phyloP scores from a whole-genome alignment of 2,888 invertebrate species.

The Xylocampa areola region DNA sequence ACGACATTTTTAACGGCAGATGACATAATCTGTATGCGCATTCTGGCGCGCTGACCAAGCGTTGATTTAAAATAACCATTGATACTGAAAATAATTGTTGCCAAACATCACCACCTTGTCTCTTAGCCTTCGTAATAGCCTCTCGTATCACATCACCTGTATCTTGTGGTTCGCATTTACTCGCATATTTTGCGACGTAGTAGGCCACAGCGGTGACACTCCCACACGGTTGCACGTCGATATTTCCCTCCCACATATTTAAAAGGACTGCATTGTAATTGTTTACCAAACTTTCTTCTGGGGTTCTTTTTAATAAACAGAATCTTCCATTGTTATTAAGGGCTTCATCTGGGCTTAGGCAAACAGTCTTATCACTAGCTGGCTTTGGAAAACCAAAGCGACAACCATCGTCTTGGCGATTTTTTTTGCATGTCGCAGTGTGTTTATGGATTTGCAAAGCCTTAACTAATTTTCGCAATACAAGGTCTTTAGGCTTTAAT shows the following conservation, averaged over 20 bases:
- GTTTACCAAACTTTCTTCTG: slow-evolving; percentile 13
- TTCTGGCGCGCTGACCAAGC: slow-evolving; percentile 2
- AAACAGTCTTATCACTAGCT: background rate
- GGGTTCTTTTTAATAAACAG: slow-evolving; percentile 8
- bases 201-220: slow-evolving; percentile 8
- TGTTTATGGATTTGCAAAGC: slow-evolving; percentile 56
- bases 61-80: background rate
- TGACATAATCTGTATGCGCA: background rate
- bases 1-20: background rate
- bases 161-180: slow-evolving; percentile 4
- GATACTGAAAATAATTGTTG: slow-evolving; percentile 1
- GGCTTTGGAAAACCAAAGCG: background rate
- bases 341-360: slow-evolving; percentile 7
- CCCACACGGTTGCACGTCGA: slow-evolving; percentile 19
- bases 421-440: slow-evolving; percentile 52
- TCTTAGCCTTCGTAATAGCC: background rate
- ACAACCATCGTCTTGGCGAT: slow-evolving; percentile 11
- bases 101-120: background rate
- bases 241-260: slow-evolving; percentile 6
- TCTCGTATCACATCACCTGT: background rate
- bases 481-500: slow-evolving; percentile 1
- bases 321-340: slow-evolving; percentile 13
- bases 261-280: slow-evolving; percentile 1
- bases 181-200: slow-evolving; percentile 9
- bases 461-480: slow-evolving; percentile 7